Evolutionary conservation across 2,888 invertebrate species (phyloP).

Genomic region (Phengaris alcon): DNA sequence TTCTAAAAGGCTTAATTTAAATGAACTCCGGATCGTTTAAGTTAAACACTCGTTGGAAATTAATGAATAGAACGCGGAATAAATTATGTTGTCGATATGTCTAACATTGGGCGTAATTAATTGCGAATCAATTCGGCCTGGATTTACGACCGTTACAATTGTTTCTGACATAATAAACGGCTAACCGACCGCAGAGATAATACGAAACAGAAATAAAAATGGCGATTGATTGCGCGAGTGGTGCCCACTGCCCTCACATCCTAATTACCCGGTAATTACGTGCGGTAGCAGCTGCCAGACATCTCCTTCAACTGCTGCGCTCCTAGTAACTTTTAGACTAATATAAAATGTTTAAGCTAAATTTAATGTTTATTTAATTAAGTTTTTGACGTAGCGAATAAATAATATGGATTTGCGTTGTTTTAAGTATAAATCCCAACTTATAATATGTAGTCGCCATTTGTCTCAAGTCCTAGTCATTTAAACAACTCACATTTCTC

Average conservation of each 20-base stretch:
- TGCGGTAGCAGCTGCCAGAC: slow-evolving; percentile 57
- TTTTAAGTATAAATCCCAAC: too few relatives aligned
- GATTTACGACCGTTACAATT: slow-evolving; percentile 67
- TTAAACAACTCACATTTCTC: too few relatives aligned
- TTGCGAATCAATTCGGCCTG: slow-evolving; percentile 67
- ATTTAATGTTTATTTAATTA: too few relatives aligned
- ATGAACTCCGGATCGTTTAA: slow-evolving; percentile 33
- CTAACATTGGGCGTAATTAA: slow-evolving; percentile 59
- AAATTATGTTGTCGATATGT: slow-evolving; percentile 42
- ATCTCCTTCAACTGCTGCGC: slow-evolving; percentile 48
- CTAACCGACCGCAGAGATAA: slow-evolving; percentile 65
- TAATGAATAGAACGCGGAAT: slow-evolving; percentile 42
- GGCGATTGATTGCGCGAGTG: slow-evolving; percentile 70
- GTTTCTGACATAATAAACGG: slow-evolving; percentile 62
- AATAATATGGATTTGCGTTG: too few relatives aligned
- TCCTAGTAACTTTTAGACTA: slow-evolving; percentile 34
- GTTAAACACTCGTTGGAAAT: slow-evolving; percentile 57
- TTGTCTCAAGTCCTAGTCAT: too few relatives aligned
- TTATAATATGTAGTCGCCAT: too few relatives aligned
- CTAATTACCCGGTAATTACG: slow-evolving; percentile 77
- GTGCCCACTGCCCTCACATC: slow-evolving; percentile 62
- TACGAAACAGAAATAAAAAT: slow-evolving; percentile 75
- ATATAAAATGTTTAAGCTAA: neutral
- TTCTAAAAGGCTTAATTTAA: slow-evolving; percentile 37
- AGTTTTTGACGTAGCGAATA: too few relatives aligned